These are phyloP conservation scores for Arctopsyche grandis DNA, from an alignment of 1,140 invertebrate genomes.

Conservation along the genomic window DNA sequence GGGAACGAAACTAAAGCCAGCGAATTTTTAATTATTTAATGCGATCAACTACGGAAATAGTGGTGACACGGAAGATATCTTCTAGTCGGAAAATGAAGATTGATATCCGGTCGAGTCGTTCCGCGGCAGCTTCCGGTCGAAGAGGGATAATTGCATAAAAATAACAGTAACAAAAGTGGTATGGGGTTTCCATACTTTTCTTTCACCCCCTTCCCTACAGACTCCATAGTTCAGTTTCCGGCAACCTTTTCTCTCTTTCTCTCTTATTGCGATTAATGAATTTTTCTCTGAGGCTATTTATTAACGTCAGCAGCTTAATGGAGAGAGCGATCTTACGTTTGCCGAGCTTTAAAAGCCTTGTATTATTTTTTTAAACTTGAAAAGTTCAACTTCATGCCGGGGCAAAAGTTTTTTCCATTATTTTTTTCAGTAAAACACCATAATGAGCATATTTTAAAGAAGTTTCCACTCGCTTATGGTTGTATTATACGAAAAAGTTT, in stretches of 20 bases:
- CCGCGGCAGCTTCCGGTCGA: not conserved
- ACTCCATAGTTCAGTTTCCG: not conserved
- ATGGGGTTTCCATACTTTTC: not conserved
- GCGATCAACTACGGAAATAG: no score
- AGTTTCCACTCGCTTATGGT: no score
- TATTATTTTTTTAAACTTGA: no score
- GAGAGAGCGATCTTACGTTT: conserved; percentile 13
- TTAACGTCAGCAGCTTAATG: conserved; percentile 33
- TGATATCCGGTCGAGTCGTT: not conserved
- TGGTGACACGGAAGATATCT: not conserved
- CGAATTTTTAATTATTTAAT: no score
- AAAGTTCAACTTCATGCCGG: no score
- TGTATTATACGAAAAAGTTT: no score
- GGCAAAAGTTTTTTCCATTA: no score
- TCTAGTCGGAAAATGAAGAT: conserved; percentile 13
- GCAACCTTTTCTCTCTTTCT: not conserved
- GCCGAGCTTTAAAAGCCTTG: not conserved
- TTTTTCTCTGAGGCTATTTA: conserved; percentile 34
- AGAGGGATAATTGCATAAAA: conserved; percentile 22
- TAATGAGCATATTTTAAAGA: no score
- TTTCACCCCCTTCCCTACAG: no score
- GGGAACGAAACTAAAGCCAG: no score
- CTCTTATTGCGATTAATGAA: conserved; percentile 39
- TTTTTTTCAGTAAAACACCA: no score
- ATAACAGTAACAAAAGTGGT: conserved; percentile 15